Conservation (phyloP, 2,888 invertebrate species). For the Dasypogon diadema region DNA sequence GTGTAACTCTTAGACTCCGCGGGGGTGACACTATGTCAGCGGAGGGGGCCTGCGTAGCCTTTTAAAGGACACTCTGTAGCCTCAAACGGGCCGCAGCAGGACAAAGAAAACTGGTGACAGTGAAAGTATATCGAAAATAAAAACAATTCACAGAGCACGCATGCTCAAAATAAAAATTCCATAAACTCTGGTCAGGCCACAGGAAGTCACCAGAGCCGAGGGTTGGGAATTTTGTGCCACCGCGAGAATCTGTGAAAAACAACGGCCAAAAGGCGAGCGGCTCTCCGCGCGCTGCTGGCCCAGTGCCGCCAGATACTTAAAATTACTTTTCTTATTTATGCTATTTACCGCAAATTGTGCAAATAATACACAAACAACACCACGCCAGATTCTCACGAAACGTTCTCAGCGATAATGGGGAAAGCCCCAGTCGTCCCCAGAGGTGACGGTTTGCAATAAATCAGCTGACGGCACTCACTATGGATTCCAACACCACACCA, state of each 20-base stretch:
- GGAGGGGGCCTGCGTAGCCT: neutral
- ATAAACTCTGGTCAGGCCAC: neutral
- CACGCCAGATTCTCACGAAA: neutral
- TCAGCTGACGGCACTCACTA: slow-evolving; percentile 16
- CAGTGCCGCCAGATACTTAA: no score
- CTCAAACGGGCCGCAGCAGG: neutral
- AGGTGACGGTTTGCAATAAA: neutral
- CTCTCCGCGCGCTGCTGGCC: neutral
- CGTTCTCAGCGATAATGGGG: neutral
- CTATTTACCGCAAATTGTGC: neutral
- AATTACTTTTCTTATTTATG: neutral
- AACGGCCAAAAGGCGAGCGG: neutral
- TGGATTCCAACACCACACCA: neutral
- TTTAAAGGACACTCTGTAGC: no score
- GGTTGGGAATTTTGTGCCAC: neutral
- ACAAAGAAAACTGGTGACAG: neutral
- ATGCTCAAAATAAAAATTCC: neutral
- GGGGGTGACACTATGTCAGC: neutral
- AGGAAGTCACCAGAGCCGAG: neutral
- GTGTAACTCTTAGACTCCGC: neutral
- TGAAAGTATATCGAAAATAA: slow-evolving; percentile 6
- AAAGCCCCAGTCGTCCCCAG: neutral
- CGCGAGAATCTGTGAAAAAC: neutral
- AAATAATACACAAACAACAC: neutral
- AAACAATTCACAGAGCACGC: slow-evolving; percentile 4